Evolutionary conservation across 2,797 vertebrate species (phyloP), one percentile per base, ranked within the genome.

Genomic region (Phaenicophaeus curvirostris): DNA sequence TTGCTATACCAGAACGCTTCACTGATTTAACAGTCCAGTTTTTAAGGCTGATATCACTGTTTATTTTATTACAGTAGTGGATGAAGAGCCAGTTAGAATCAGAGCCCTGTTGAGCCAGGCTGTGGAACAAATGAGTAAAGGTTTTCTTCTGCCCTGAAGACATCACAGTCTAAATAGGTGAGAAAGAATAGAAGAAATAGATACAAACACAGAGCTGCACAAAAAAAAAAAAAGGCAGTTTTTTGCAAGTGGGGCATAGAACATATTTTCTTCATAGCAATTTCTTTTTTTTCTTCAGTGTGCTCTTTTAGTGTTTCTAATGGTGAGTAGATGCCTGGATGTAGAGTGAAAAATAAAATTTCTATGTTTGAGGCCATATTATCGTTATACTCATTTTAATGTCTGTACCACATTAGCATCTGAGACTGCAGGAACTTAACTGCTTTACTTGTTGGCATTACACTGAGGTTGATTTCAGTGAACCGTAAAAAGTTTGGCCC

Each of bases 401-500:
- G 55, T 80, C 44, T 72, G 55, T 87, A 85, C 55, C 80, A 15
- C 65, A 59, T 82, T 80, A 93, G 55, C 71, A 79, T 93, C 66
- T 95, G 90, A 97, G 85, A 88, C 77, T 79, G 51, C 80, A 93
- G 74, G 75, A 96, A 90, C 76, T 84, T 94, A 96, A 87, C 63
- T 93, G 75, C 51, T 87, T 90, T 89, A 74, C 80, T 94, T 94
- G 48, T 62, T 94, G 63, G 85, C 87, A 93, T 97, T 94, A 97
- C 96, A 96, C 33, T 77, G 68, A 98, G 98, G 97, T 97, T 95
- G 96, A 97, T 98, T 98, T 98, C 84, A n/a, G 96, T 98, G 98
- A 98, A 98, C 98, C 98, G 96, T 98, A 98, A 98, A 98, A 89
- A 98, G 97, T 96, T 98, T 98, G 97, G 92, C 97, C 98, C 97